phyloP scores from a whole-genome alignment of 2,113 vertebrate genomes.

The Spea bombifrons region DNA sequence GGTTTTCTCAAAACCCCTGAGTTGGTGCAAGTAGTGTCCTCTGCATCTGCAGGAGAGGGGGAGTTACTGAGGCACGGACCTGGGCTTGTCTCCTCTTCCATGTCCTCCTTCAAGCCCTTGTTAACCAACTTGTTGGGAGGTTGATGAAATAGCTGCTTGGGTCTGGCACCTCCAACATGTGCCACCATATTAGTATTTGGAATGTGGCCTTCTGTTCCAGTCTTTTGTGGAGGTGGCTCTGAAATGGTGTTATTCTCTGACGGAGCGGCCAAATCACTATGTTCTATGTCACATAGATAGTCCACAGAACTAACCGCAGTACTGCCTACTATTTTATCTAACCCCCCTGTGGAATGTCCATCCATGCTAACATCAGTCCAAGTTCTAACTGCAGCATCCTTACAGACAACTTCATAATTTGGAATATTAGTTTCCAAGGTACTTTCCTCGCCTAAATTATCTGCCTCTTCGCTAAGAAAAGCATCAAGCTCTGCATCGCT shows the following conservation, averaged over 20 bases:
- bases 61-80: conserved; percentile 32
- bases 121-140: conserved; percentile 40
- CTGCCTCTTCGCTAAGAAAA: conserved; percentile 76
- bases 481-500: conserved; percentile 90
- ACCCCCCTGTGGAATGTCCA: conserved; percentile 35
- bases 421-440: conserved; percentile 51
- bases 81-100: conserved; percentile 50
- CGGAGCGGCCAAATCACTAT: conserved; percentile 50
- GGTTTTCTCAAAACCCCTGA: conserved; percentile 59
- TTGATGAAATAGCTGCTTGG: conserved; percentile 74
- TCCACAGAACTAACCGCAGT: conserved; percentile 16
- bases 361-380: neutral
- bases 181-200: conserved; percentile 55
- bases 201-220: conserved; percentile 49
- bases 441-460: conserved; percentile 48
- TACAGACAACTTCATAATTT: conserved; percentile 40
- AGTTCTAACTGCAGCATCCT: neutral
- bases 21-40: conserved; percentile 34
- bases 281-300: conserved; percentile 31
- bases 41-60: neutral
- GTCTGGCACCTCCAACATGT: conserved; percentile 76
- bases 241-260: conserved; percentile 46
- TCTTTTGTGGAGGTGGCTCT: neutral
- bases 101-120: conserved; percentile 36
- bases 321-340: conserved; percentile 30